Evolutionary conservation across 2,888 invertebrate genomes (phyloP), one percentile per base, ranked within the genome.

Genomic region (Eudemis profundana): DNA sequence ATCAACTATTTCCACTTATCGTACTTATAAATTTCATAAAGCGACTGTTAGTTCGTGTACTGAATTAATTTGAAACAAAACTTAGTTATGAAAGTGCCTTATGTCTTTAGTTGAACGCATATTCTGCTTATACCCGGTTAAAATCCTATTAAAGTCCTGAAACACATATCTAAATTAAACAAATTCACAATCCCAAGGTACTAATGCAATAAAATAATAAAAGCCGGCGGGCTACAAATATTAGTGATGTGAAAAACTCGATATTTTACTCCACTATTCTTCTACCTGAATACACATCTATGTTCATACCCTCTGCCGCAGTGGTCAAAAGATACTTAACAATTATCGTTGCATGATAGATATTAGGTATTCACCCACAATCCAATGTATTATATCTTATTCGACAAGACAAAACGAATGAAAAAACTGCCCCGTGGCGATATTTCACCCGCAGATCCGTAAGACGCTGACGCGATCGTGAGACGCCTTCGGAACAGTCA

Each of bases 401-500:
- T 77, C 78, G 80, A 80, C 78, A 82, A 81, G 78, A 82, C 82
- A 84, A 81, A 78, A 78, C 69, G 73, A 78, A 83, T 77, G 81
- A 84, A 83, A 80, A 76, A 78, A 78, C 69, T 76, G 78, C 73
- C 75, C 77, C 73, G 69, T 54, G 68, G 76, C 75, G 68, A 84
- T 85, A 85, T 78, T 77, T 85, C 79, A 83, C 77, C 72, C 70
- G 74, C 84, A 83, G 80, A 80, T 81, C 78, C 77, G 75, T 72
- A 83, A 84, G 78, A 84, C 81, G 84, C 83, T 85, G 82, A 84
- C 77, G 70, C 72, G 66, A 74, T 63, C 56, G 33, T 23, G 23
- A 57, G 44, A 63, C 14, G 70, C 71, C 72, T 66, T 69, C 70
- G 70, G 65, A 69, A 69, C 46, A 69, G 67, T 15, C 42, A 44